A percentile compares a stretch with the other conserved stretches of the same genome.
Evolutionary conservation across 2,888 invertebrate species (phyloP).

Genomic region (Corythucha ciliata): DNA sequence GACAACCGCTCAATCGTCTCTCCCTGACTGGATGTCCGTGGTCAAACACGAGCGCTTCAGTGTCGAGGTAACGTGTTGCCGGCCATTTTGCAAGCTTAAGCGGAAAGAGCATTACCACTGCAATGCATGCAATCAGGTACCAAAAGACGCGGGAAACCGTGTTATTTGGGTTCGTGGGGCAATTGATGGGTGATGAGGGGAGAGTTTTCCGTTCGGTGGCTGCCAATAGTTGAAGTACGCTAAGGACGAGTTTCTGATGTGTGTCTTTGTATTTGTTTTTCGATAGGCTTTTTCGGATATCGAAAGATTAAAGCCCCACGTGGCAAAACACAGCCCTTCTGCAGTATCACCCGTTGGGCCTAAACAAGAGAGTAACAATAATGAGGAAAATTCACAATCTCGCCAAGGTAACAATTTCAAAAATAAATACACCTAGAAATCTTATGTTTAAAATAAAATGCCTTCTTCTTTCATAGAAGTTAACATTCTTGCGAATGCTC

Average conservation of each 20-base stretch:
- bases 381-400: conserved; percentile 33
- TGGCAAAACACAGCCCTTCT: conserved; percentile 58
- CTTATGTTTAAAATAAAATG: not conserved
- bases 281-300: conserved; percentile 59
- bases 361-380: conserved; percentile 39
- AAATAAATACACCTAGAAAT: conserved; percentile 1
- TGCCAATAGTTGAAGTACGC: too few species aligned
- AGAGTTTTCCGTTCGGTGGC: too few species aligned
- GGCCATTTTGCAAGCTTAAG: conserved; percentile 72
- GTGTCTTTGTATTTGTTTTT: conserved; percentile 12
- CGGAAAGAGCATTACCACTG: conserved; percentile 70
- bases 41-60: conserved; percentile 49
- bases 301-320: conserved; percentile 57
- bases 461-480: not conserved
- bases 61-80: conserved; percentile 57
- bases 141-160: too few species aligned
- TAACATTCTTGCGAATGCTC: too few species aligned
- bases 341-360: conserved; percentile 43
- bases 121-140: conserved; percentile 63
- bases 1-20: too few species aligned
- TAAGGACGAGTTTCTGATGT: not conserved
- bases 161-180: too few species aligned
- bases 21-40: conserved; percentile 40
- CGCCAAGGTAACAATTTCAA: conserved; percentile 31
- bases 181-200: too few species aligned